phyloP scores from a whole-genome alignment of 2,888 invertebrate species.

The Ariolimax columbianus region DNA sequence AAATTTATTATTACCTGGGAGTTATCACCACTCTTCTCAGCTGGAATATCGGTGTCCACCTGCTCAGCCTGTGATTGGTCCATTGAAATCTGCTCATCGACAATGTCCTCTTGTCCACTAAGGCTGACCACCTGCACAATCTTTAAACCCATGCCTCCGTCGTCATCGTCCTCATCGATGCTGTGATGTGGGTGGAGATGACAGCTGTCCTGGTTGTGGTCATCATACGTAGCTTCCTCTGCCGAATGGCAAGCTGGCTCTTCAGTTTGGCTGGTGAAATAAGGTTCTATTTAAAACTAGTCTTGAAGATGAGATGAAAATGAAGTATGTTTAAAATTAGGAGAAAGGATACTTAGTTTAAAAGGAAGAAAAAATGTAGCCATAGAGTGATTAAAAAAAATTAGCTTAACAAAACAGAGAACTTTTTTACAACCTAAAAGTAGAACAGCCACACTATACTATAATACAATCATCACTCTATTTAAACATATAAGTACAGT shows the following conservation, averaged over 20 bases:
- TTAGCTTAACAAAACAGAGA: too few relatives aligned
- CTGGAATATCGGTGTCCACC: not conserved
- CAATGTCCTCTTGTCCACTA: slow-evolving; percentile 51
- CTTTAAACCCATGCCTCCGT: slow-evolving; percentile 60
- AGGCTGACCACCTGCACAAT: slow-evolving; percentile 71
- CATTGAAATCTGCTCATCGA: slow-evolving; percentile 20
- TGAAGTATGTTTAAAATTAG: too few relatives aligned
- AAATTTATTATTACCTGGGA: slow-evolving; percentile 13
- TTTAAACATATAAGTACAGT: too few relatives aligned
- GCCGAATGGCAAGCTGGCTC: not conserved
- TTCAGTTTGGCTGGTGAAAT: not conserved
- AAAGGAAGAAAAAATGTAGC: too few relatives aligned
- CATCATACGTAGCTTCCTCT: not conserved
- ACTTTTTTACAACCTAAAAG: too few relatives aligned
- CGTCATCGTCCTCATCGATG: not conserved
- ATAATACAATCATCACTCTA: too few relatives aligned
- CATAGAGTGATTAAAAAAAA: too few relatives aligned
- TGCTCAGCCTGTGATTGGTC: not conserved
- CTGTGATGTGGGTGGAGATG: not conserved
- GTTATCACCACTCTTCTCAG: not conserved
- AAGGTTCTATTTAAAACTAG: not conserved
- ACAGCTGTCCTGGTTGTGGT: not conserved
- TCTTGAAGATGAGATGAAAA: too few relatives aligned
- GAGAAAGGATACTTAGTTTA: too few relatives aligned
- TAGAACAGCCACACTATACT: too few relatives aligned